Evolutionary conservation across 2,797 vertebrate species (phyloP), one percentile per base, ranked within the genome.

Genomic region (Onychomys torridus): DNA sequence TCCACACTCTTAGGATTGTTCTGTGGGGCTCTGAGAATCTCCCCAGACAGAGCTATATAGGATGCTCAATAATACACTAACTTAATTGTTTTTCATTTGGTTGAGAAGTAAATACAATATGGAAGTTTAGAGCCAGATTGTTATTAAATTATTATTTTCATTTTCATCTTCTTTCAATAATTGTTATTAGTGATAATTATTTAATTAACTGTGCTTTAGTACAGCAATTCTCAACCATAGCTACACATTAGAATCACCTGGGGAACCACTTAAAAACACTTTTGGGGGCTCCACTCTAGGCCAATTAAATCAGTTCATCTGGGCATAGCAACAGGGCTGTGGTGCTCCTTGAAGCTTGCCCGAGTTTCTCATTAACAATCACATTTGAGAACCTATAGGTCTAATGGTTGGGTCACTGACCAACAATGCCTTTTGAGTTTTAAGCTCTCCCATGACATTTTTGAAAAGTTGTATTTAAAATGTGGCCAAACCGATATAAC

Each of bases 111-210:
- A 97, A 95, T 84, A 92, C 49, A 82, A 67, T 63, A 84, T 16
- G 69, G 52, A 92, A 93, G 37, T 84, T 92, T 96, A 97, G 73
- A 97, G 29, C 57, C 37, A 90, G 87, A 76, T 69, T 90, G 77
- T 93, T 96, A 94, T 96, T 97, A 94, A 96, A 95, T 96, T 95
- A 67, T 95, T 94, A 95, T 97, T 97, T 97, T 93, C 82, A 96
- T 96, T 94, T 95, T 92, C 7, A 63, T 93, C 87, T 94, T 93
- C 90, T 97, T 96, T 97, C 90, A 90, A 61, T 97, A 96, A 73
- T 95, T 96, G 83, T 94, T 97, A 97, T 97, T 95, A 89, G 90
- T 5, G 12, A 95, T 93, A 79, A 94, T 98, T 97, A 95, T 95
- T 98, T 96, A 96, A 96, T 93, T 97, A 96, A 92, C 88, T 71